Percentiles rank a stretch among this genome's conserved stretches.
Conservation (phyloP, 1,140 invertebrate genomes). For the Rhagoletis zephyria region DNA sequence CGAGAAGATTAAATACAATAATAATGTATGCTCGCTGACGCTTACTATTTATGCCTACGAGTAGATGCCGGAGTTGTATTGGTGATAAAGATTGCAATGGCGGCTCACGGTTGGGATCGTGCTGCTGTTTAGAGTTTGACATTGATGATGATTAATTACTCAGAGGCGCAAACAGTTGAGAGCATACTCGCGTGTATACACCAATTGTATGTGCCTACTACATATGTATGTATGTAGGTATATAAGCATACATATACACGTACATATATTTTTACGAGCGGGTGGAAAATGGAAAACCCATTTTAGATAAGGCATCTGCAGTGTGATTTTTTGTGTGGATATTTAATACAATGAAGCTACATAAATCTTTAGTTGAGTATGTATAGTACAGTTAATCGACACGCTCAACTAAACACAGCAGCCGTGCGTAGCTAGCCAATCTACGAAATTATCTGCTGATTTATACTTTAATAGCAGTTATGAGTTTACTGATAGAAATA, state of each 20-base stretch:
- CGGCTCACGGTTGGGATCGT: neutral
- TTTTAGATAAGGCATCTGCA: conserved; percentile 18
- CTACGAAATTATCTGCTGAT: too few relatives aligned
- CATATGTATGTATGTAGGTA: too few relatives aligned
- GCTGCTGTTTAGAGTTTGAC: neutral
- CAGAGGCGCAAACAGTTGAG: neutral
- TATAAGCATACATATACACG: neutral
- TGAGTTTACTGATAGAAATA: too few relatives aligned
- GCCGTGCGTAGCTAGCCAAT: too few relatives aligned
- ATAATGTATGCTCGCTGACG: neutral
- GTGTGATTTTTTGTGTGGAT: neutral
- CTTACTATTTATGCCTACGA: neutral
- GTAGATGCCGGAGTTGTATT: neutral
- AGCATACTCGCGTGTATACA: neutral
- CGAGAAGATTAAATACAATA: neutral
- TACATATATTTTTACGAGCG: neutral
- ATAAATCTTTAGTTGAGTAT: too few relatives aligned
- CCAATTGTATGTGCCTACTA: too few relatives aligned
- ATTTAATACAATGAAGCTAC: conserved; percentile 5
- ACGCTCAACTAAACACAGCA: too few relatives aligned
- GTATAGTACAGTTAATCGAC: too few relatives aligned
- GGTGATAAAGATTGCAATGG: neutral
- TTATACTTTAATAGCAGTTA: too few relatives aligned
- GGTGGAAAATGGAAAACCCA: neutral
- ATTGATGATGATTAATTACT: conserved; percentile 43